Conservation (phyloP, 1,140 invertebrate species). For the Hirudo medicinalis region DNA sequence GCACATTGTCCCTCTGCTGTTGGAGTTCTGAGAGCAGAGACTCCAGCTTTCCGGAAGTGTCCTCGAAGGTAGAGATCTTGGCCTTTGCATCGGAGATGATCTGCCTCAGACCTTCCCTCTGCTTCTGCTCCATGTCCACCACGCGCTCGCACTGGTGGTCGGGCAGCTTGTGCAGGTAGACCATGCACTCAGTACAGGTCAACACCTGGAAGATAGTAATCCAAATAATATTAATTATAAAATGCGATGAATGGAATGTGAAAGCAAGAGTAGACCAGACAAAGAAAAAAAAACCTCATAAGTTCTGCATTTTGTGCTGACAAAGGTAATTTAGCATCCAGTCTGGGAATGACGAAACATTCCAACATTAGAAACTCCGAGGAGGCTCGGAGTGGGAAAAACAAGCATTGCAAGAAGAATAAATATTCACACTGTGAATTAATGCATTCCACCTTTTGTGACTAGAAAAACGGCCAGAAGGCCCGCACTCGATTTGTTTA, state of each 20-base stretch:
- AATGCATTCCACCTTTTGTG: too few species aligned
- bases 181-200: slow-evolving; percentile 66
- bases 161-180: slow-evolving; percentile 60
- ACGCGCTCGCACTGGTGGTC: slow-evolving; percentile 66
- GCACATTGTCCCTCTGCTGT: slow-evolving; percentile 69
- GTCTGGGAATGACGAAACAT: too few species aligned
- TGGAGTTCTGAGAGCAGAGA: slow-evolving; percentile 69
- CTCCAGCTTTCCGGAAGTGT: slow-evolving; percentile 56
- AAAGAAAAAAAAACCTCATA: background rate
- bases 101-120: slow-evolving; percentile 59
- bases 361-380: too few species aligned
- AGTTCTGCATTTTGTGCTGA: background rate
- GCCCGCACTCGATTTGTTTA: too few species aligned
- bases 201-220: slow-evolving; percentile 35
- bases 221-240: background rate
- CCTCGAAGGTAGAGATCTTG: slow-evolving; percentile 60
- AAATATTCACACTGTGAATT: too few species aligned
- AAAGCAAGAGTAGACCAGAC: too few species aligned
- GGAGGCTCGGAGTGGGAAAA: too few species aligned
- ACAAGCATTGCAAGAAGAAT: too few species aligned
- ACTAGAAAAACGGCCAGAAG: too few species aligned
- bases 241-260: background rate
- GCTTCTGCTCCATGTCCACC: slow-evolving; percentile 56
- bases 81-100: slow-evolving; percentile 55
- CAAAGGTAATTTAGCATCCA: too few species aligned